Evolutionary conservation across 1,140 invertebrate species (phyloP), one percentile per base, ranked within the genome.

Genomic region (Frieseomelitta varia): DNA sequence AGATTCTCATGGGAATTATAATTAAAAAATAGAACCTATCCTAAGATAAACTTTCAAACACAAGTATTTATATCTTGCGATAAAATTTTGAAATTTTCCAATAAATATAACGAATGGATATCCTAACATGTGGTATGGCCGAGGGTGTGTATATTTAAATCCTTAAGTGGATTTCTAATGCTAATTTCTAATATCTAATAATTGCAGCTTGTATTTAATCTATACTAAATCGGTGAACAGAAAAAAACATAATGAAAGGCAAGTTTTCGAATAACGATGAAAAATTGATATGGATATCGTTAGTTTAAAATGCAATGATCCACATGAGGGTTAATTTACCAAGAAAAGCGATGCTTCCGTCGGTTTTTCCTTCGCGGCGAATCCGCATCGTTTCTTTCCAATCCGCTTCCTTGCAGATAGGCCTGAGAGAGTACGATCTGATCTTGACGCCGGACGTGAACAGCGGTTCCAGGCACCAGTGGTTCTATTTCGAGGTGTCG

Each of bases 401-500:
- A 67, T 83, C 15, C 61, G 81, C 30, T 84, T 84, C 83, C 83
- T 72, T 94, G 77, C 91, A 97, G 97, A 96, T 97, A 91, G 96
- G 96, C 84, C 91, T 95, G n/a, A 93, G 95, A 90, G 98, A 99
- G 91, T 99, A 99, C 92, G 97, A 99, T 89, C 94, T 99, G 55
- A 97, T 99, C 79, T 93, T 99, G 74, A 97, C 96, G 93, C 97
- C 98, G 17, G 98, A 99, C 92, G 97, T 98, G 3, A 98, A 98
- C 93, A 97, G 97, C 39, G 95, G 94, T 14, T 96, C 96, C 78
- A 96, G 98, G 87, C 97, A 97, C 91, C 98, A 98, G 88, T 99
- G 98, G 98, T 99, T 99, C 94, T 99, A 99, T 94, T 99, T 99
- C 93, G 97, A 98, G 95, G 97, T 99, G 4, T 97, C 96, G 30